Conservation (phyloP, 2,797 vertebrate genomes). For the Lates japonicus region DNA sequence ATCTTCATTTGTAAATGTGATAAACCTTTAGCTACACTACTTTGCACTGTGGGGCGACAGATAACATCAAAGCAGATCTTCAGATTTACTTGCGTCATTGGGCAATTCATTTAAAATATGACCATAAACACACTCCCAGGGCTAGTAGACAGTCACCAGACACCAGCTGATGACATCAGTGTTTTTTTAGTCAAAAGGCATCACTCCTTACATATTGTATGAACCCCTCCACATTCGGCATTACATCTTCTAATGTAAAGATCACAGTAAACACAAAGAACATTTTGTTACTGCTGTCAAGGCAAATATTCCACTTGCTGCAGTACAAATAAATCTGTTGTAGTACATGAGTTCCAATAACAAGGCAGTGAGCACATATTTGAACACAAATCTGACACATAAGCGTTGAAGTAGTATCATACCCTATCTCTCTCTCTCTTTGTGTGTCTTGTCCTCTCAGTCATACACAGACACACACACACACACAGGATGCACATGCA, state of each 20-base stretch:
- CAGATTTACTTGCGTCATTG: constrained; percentile 9
- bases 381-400: constrained; percentile 48
- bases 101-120: constrained; percentile 9
- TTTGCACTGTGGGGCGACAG: neutral
- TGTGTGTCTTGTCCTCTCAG: constrained; percentile 10
- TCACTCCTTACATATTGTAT: constrained; percentile 38
- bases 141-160: constrained; percentile 18
- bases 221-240: neutral
- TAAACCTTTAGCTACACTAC: neutral
- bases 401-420: neutral
- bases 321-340: constrained; percentile 33
- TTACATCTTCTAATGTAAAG: constrained; percentile 16
- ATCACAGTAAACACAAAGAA: constrained; percentile 30
- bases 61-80: constrained; percentile 20
- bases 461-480: constrained; percentile 7
- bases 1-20: neutral
- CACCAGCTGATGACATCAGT: constrained; percentile 7
- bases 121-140: neutral
- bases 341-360: constrained; percentile 20
- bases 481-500: constrained; percentile 21
- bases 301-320: neutral
- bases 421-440: neutral
- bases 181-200: neutral
- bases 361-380: constrained; percentile 37
- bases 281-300: constrained; percentile 10